Conservation (phyloP, 35 echinoderm and acorn worm species). For the Heliocidaris tuberculata region DNA sequence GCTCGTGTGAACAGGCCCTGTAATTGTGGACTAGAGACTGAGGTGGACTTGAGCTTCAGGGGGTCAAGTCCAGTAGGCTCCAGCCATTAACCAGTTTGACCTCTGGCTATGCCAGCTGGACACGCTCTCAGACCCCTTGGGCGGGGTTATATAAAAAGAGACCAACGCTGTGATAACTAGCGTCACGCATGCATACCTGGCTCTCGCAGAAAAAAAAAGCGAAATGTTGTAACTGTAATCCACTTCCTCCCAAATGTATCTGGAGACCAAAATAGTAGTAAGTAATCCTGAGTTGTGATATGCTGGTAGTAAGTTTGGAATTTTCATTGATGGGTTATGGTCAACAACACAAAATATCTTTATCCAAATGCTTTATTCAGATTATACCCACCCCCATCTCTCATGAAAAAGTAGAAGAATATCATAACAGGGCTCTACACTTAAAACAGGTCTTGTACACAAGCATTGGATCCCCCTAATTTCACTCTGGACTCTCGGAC, state of each 20-base stretch:
- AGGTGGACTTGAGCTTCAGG: neutral
- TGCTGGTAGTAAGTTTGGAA: neutral
- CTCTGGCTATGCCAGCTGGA: neutral
- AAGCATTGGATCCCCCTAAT: too few species aligned
- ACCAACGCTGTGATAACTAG: slow-evolving; percentile 1
- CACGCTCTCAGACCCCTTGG: neutral
- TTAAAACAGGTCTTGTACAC: too few species aligned
- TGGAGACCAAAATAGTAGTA: neutral
- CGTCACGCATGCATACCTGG: neutral
- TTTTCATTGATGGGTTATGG: too few species aligned
- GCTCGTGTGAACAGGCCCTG: neutral
- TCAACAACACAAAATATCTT: too few species aligned
- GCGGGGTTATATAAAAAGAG: neutral
- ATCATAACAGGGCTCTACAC: too few species aligned
- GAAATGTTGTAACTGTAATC: neutral
- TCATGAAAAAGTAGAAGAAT: too few species aligned
- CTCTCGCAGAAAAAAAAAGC: neutral
- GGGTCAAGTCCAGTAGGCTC: slow-evolving; percentile 6
- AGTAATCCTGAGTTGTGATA: neutral
- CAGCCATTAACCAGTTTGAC: neutral
- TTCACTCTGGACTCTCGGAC: too few species aligned
- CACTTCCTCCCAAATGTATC: neutral
- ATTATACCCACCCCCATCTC: too few species aligned
- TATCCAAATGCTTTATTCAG: too few species aligned
- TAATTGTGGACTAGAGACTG: neutral